Base-by-base conservation (phyloP, 1,140 invertebrate species). In the Helicoverpa armigera region DNA sequence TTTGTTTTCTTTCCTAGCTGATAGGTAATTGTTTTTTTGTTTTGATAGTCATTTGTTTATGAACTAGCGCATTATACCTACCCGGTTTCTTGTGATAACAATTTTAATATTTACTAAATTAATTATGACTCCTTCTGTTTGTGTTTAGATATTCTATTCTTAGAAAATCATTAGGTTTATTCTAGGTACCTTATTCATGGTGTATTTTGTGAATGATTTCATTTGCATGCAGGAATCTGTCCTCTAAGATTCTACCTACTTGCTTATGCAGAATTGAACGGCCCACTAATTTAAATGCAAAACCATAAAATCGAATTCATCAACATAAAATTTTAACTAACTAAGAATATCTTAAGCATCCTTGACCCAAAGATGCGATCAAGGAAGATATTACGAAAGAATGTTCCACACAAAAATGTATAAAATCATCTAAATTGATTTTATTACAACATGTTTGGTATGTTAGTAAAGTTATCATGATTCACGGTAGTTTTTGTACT, bases 391-490 rank as follows among this genome's bases (percentile, higher is more conserved):
- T 75, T 75, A 12, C 14, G 16, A 43, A 75, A 75, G 29, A 18
- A 75, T 13, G 50, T 75, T 75, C 58, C 51, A n/a, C 43, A 75
- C 73, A 75, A 56, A 61, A 54, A 3, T 35, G 29, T 29, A 50
- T 50, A 14, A 50, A 11, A 61, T 75, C 61, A 61, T 16, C 43
- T 2, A 23, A 61, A 23, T 48, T 43, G 16, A 12, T 58, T 53
- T 54, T 23, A 58, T 14, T 16, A 74, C 51, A 74, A 56, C 70
- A 58, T 5, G 14, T 56, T 73, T 56, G 14, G n/a, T 7, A 29
- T 16, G 53, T 73, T n/a, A 58, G 5, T 16, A 23, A 23, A 1
- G 2, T 23, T 23, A 29, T 16, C n/a, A 7, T 2, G 14, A 56
- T 43, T 65, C 31, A 56, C 0, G 35, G 14, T 13, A 73, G 51